A percentile compares a stretch with the other conserved stretches of the same genome.
Conservation (phyloP, 1,140 invertebrate species). For the Adoxophyes honmai region DNA sequence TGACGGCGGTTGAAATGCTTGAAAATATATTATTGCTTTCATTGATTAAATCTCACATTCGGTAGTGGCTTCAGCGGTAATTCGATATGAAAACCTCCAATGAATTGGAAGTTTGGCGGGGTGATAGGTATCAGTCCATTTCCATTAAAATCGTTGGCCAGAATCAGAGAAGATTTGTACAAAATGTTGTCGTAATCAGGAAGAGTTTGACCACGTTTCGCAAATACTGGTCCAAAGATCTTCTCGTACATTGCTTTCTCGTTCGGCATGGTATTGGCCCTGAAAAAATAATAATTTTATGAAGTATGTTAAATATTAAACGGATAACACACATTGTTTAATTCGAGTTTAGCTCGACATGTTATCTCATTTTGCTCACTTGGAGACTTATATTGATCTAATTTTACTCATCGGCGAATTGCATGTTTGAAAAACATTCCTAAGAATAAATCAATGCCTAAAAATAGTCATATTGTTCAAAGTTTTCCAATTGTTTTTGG, state of each 20-base stretch:
- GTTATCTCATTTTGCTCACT: no score
- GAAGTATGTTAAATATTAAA: no score
- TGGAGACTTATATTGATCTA: no score
- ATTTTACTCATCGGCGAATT: no score
- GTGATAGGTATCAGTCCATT: background rate
- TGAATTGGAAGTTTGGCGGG: background rate
- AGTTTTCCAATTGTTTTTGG: no score
- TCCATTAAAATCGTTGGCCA: slow-evolving; percentile 17
- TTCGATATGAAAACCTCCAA: slow-evolving; percentile 19
- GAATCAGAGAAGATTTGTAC: slow-evolving; percentile 71
- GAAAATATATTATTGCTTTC: background rate
- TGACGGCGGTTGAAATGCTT: no score
- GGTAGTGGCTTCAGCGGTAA: slow-evolving; percentile 13
- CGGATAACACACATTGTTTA: no score
- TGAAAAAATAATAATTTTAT: slow-evolving; percentile 4
- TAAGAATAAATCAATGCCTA: no score
- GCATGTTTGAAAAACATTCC: no score
- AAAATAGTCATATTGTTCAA: no score
- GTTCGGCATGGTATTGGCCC: slow-evolving; percentile 18
- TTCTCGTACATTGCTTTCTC: slow-evolving; percentile 21
- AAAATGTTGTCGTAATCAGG: slow-evolving; percentile 52
- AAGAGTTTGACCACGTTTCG: slow-evolving; percentile 17
- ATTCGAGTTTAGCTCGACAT: no score
- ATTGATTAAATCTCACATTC: slow-evolving; percentile 10
- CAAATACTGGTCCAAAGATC: slow-evolving; percentile 19